Conservation (phyloP, 2,113 vertebrate genomes). For the Sceloporus undulatus region DNA sequence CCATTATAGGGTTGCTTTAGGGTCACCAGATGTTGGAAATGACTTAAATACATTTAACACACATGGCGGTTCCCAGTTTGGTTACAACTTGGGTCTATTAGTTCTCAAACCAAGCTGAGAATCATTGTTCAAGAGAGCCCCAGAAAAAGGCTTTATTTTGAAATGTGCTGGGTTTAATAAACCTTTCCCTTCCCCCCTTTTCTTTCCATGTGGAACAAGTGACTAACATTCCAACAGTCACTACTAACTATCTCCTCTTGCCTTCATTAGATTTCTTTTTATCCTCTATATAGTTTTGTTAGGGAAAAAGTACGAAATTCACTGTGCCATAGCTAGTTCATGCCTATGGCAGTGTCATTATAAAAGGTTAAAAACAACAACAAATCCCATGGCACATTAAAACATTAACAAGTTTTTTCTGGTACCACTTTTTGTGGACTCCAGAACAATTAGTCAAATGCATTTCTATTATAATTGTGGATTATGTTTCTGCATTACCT, state of each 20-base stretch:
- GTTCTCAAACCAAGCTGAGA: neutral
- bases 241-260: neutral
- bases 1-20: no score
- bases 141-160: neutral
- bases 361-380: neutral
- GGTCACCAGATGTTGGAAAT: no score
- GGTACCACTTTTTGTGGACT: no score
- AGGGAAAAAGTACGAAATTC: neutral
- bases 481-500: constrained; percentile 69
- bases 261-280: neutral
- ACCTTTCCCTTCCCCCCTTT: neutral
- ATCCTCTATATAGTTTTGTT: neutral
- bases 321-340: constrained; percentile 30
- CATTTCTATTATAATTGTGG: neutral
- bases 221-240: neutral
- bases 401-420: no score
- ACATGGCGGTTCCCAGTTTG: no score
- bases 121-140: neutral
- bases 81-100: neutral
- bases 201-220: neutral
- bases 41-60: no score
- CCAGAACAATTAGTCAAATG: no score
- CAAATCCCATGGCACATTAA: no score
- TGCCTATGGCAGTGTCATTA: neutral
- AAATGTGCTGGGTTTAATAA: neutral